These are phyloP conservation scores for Lepisosteus osseus DNA, from an alignment of 2,113 vertebrate species.

Conservation along the genomic window DNA sequence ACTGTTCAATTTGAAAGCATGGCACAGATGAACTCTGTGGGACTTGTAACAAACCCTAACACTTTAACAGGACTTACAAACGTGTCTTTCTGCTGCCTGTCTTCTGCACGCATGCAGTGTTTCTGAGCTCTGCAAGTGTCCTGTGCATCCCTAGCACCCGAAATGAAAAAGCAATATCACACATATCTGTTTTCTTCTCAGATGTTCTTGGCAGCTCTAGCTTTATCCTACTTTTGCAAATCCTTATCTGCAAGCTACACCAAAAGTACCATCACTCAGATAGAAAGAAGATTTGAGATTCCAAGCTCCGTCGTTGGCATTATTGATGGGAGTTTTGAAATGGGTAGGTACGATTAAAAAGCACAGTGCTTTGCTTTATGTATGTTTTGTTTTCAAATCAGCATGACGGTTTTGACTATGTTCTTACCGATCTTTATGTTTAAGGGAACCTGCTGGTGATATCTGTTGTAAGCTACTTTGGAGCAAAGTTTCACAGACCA, in stretches of 20 bases:
- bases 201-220: constrained; percentile 68
- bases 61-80: too few species aligned
- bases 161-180: too few species aligned
- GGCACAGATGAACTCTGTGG: too few species aligned
- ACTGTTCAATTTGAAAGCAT: too few species aligned
- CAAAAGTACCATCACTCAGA: constrained; percentile 74
- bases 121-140: too few species aligned
- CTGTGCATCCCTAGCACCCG: too few species aligned
- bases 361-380: background rate
- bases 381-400: background rate
- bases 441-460: constrained; percentile 75
- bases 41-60: too few species aligned
- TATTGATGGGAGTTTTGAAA: constrained; percentile 76
- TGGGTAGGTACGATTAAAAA: constrained; percentile 55
- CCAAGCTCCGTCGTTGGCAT: constrained; percentile 67
- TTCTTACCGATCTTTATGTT: background rate
- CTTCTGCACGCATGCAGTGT: too few species aligned
- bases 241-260: constrained; percentile 66
- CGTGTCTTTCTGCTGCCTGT: too few species aligned
- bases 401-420: too few species aligned
- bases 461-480: constrained; percentile 75
- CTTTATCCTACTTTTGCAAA: constrained; percentile 66
- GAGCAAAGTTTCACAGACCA: constrained; percentile 71
- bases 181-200: constrained; percentile 34
- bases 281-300: constrained; percentile 74